These are phyloP conservation scores for Alitta virens DNA, from an alignment of 2,888 invertebrate genomes.

Conservation along the genomic window DNA sequence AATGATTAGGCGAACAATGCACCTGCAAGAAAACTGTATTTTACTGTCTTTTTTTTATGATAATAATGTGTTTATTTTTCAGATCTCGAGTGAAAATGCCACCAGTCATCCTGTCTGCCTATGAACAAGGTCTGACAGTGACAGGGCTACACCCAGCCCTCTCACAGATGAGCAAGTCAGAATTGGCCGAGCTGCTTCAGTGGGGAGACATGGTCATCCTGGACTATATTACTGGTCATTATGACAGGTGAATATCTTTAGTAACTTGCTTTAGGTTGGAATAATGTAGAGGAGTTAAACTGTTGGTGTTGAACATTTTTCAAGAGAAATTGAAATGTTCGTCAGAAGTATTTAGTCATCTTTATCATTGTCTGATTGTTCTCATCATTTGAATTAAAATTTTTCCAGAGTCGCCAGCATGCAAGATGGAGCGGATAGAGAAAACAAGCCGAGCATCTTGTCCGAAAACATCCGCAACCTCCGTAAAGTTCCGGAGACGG, in stretches of 20 bases:
- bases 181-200: conserved; percentile 46
- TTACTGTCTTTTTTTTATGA: too few relatives aligned
- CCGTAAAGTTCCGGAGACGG: conserved; percentile 40
- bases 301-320: too few relatives aligned
- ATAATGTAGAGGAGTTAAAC: too few relatives aligned
- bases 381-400: too few relatives aligned
- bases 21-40: too few relatives aligned
- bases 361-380: too few relatives aligned
- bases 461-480: conserved; percentile 55
- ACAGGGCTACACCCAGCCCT: conserved; percentile 27
- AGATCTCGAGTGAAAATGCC: conserved; percentile 36
- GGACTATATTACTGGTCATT: conserved; percentile 57
- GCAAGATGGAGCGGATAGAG: conserved; percentile 56
- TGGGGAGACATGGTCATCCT: conserved; percentile 56
- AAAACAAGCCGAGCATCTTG: conserved; percentile 47
- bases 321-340: too few relatives aligned
- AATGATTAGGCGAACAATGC: too few relatives aligned
- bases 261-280: too few relatives aligned
- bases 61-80: neutral
- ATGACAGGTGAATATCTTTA: conserved; percentile 51
- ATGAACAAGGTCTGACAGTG: conserved; percentile 34
- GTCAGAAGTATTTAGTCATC: too few relatives aligned
- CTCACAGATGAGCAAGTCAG: conserved; percentile 24
- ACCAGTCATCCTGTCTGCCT: conserved; percentile 38
- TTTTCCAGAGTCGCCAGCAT: conserved; percentile 57